These are phyloP conservation scores for Centrocercus urophasianus DNA, from an alignment of 2,113 vertebrate species.

Conservation along the genomic window DNA sequence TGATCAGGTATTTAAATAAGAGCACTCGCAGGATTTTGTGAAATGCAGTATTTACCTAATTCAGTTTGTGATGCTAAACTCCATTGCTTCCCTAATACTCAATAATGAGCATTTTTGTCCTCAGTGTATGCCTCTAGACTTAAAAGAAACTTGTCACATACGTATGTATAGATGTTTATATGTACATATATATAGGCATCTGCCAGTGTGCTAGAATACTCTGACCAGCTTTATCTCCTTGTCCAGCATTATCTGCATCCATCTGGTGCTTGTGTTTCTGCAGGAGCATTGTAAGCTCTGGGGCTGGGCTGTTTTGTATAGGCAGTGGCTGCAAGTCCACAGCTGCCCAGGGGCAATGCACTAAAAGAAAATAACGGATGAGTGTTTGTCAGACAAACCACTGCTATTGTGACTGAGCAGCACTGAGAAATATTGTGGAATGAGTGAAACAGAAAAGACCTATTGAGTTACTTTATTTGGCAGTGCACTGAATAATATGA, in stretches of 20 bases:
- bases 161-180: neutral
- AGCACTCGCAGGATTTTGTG: neutral
- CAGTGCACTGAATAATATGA: neutral
- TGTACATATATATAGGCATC: neutral
- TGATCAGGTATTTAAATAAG: neutral
- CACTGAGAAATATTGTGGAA: neutral
- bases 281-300: neutral
- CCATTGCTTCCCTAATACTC: neutral
- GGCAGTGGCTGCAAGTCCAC: neutral
- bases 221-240: neutral
- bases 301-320: neutral
- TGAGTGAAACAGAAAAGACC: neutral
- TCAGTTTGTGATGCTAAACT: neutral
- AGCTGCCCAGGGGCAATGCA: neutral
- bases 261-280: constrained; percentile 1
- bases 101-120: neutral
- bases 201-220: neutral
- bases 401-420: neutral
- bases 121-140: neutral
- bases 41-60: neutral
- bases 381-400: neutral
- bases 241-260: neutral
- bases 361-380: neutral
- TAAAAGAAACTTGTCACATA: neutral
- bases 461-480: neutral